Evolutionary conservation across 2,797 vertebrate genomes (phyloP).

Genomic region (Chiroxiphia lanceolata): DNA sequence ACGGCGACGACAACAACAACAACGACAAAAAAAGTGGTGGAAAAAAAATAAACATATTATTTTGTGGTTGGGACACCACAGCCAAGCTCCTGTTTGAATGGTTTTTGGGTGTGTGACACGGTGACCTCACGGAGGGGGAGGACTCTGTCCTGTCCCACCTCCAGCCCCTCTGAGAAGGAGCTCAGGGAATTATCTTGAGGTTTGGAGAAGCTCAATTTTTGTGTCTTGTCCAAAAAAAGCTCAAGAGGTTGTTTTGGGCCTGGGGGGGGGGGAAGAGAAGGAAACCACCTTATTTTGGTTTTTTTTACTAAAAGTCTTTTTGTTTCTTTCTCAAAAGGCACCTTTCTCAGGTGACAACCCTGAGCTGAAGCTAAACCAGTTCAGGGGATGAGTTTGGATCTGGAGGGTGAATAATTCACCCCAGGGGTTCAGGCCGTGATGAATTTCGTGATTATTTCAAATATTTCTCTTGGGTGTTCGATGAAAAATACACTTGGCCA

Average conservation of each 20-base stretch:
- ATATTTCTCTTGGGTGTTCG: background rate
- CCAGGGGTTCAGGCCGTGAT: background rate
- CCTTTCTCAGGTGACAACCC: background rate
- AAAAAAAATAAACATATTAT: conserved; percentile 75
- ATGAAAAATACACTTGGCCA: background rate
- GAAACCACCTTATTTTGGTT: background rate
- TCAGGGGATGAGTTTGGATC: background rate
- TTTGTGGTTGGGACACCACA: conserved; percentile 74
- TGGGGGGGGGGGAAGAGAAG: background rate
- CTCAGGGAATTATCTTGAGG: background rate
- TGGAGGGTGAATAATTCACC: background rate
- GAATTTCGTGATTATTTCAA: background rate
- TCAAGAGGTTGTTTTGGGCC: background rate
- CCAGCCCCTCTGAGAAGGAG: background rate
- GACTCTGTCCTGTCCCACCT: background rate
- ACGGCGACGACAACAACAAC: background rate
- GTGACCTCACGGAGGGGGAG: background rate
- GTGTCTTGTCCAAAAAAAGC: background rate
- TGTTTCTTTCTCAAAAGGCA: background rate
- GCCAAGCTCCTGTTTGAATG: conserved; percentile 44
- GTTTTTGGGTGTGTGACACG: conserved; percentile 15
- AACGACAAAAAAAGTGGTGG: conserved; percentile 48
- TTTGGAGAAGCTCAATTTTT: background rate
- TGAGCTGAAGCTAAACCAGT: background rate
- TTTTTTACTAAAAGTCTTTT: background rate